Conservation (phyloP, 1,140 invertebrate species). For the Drosophila ambigua region DNA sequence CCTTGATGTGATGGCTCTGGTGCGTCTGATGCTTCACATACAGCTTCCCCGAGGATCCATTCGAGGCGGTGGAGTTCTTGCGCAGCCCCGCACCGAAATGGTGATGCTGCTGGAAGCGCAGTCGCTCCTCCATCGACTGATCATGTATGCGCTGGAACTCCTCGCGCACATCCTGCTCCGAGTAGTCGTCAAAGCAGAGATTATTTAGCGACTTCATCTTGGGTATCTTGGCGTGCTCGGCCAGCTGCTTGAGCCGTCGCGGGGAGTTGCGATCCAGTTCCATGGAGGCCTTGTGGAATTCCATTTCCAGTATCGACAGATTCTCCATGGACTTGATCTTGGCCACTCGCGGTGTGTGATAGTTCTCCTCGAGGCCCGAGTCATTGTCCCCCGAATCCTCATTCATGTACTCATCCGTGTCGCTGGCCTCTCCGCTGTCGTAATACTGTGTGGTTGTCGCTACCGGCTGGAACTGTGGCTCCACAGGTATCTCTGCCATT, state of each 20-base stretch:
- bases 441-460: slow-evolving; percentile 54
- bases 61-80: slow-evolving; percentile 71
- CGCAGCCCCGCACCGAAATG: slow-evolving; percentile 42
- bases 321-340: slow-evolving; percentile 83
- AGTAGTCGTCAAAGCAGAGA: slow-evolving; percentile 76
- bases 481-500: slow-evolving; percentile 57
- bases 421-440: slow-evolving; percentile 59
- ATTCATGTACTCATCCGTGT: slow-evolving; percentile 55
- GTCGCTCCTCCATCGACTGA: slow-evolving; percentile 60
- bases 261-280: slow-evolving; percentile 79
- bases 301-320: slow-evolving; percentile 80
- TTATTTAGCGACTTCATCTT: slow-evolving; percentile 83
- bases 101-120: slow-evolving; percentile 59
- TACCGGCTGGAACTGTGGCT: slow-evolving; percentile 37
- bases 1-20: slow-evolving; percentile 54
- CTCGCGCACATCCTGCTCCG: slow-evolving; percentile 63
- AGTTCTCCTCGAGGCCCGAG: slow-evolving; percentile 81
- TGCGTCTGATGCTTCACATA: slow-evolving; percentile 65
- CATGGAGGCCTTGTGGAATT: slow-evolving; percentile 80
- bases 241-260: slow-evolving; percentile 70
- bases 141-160: slow-evolving; percentile 74
- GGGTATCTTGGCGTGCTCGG: slow-evolving; percentile 69
- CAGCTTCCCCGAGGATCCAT: slow-evolving; percentile 67
- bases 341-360: slow-evolving; percentile 75
- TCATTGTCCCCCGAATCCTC: slow-evolving; percentile 73